A percentile compares a stretch with the other conserved stretches of the same genome.
These are phyloP conservation scores for Malurus splendens DNA, from an alignment of 2,797 vertebrate genomes.

Conservation along the genomic window DNA sequence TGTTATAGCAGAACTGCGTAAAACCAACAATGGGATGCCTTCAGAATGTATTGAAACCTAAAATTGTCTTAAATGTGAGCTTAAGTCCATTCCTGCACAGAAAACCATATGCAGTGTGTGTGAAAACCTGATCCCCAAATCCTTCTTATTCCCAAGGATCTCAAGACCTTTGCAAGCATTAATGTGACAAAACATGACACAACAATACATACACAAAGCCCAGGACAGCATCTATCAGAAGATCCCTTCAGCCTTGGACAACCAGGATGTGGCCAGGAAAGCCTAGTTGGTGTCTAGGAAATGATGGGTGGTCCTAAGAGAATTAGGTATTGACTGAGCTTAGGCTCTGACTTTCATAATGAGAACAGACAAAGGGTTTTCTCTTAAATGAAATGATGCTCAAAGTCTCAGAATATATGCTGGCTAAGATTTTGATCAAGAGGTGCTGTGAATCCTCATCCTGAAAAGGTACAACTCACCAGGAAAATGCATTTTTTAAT, in stretches of 20 bases:
- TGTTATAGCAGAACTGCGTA: not conserved
- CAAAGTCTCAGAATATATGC: not conserved
- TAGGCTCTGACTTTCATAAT: not conserved
- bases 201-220: not conserved
- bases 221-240: not conserved
- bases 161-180: not conserved
- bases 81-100: not conserved
- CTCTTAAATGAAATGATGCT: not conserved
- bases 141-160: not conserved
- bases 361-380: not conserved
- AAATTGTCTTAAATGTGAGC: not conserved
- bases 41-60: not conserved
- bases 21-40: not conserved
- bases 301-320: not conserved
- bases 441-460: not conserved
- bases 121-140: not conserved
- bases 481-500: not conserved
- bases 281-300: not conserved
- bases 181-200: not conserved
- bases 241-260: not conserved
- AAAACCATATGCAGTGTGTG: not conserved
- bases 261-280: not conserved
- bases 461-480: rapidly evolving
- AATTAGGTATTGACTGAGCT: not conserved
- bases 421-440: not conserved